A percentile compares a stretch with the other conserved stretches of the same genome.
Conservation (phyloP, 2,888 invertebrate species). For the Agrilus cyanescens region DNA sequence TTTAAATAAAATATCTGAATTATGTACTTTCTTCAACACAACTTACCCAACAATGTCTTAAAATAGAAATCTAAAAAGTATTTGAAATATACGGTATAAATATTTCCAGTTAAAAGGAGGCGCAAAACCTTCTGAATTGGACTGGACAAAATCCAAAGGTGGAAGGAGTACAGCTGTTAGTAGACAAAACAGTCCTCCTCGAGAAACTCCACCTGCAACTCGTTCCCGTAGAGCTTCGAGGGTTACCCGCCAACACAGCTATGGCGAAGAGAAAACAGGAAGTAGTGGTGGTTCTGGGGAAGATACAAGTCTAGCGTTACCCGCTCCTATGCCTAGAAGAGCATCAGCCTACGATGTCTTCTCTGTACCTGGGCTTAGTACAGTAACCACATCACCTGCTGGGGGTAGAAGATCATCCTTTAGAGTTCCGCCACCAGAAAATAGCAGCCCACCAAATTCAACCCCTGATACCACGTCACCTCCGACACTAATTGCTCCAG, state of each 20-base stretch:
- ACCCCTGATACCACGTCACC: constrained; percentile 32
- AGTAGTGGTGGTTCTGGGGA: constrained; percentile 19
- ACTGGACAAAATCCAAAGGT: constrained; percentile 42
- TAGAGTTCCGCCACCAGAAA: constrained; percentile 46
- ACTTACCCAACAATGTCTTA: too few relatives aligned
- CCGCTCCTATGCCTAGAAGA: constrained; percentile 64
- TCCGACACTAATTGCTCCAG: constrained; percentile 23
- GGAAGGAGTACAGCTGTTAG: constrained; percentile 50
- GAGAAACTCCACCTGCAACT: constrained; percentile 34
- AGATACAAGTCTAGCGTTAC: constrained; percentile 52
- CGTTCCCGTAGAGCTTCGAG: constrained; percentile 47
- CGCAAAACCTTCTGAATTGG: constrained; percentile 40
- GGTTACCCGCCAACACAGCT: constrained; percentile 67
- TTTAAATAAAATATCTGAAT: too few relatives aligned
- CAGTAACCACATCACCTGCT: constrained; percentile 28
- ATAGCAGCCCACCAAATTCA: constrained; percentile 42
- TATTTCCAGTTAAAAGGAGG: constrained; percentile 52
- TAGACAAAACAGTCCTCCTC: constrained; percentile 47
- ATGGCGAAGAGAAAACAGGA: constrained; percentile 59
- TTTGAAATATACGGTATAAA: too few relatives aligned
- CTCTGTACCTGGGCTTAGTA: constrained; percentile 48
- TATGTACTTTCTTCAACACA: too few relatives aligned
- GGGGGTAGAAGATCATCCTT: constrained; percentile 44
- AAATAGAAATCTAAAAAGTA: too few relatives aligned
- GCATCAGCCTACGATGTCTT: constrained; percentile 80